Evolutionary conservation across 2,888 invertebrate species (phyloP).

Genomic region (Leucoptera coffeella): DNA sequence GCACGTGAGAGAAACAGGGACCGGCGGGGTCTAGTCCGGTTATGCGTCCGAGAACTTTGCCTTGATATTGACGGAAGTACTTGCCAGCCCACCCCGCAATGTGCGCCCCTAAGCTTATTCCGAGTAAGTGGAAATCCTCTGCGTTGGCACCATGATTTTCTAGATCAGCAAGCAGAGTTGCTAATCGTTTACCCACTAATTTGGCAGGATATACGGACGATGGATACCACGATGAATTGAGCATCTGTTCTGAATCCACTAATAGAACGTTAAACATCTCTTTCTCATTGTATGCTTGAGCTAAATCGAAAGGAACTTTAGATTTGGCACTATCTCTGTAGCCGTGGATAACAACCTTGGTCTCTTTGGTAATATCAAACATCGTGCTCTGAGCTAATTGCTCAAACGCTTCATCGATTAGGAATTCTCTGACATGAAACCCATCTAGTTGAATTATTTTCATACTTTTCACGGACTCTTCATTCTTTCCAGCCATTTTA

Average conservation of each 20-base stretch:
- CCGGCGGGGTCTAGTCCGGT: constrained; percentile 46
- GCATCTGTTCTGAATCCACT: constrained; percentile 37
- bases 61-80: constrained; percentile 32
- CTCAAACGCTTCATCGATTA: constrained; percentile 27
- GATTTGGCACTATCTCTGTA: constrained; percentile 39
- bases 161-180: constrained; percentile 41
- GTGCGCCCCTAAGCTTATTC: constrained; percentile 55
- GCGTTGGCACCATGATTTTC: constrained; percentile 33
- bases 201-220: constrained; percentile 35
- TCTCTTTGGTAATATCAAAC: constrained; percentile 38
- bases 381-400: constrained; percentile 19
- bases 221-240: constrained; percentile 28
- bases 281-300: constrained; percentile 34
- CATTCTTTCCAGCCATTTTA: constrained; percentile 13
- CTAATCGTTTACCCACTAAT: constrained; percentile 45
- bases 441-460: constrained; percentile 27
- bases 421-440: constrained; percentile 16
- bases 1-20: constrained; percentile 38
- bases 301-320: constrained; percentile 28
- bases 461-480: constrained; percentile 28
- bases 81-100: constrained; percentile 47
- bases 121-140: constrained; percentile 46
- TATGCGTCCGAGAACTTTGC: constrained; percentile 28
- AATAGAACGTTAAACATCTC: constrained; percentile 39
- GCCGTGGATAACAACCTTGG: constrained; percentile 42